phyloP scores from a whole-genome alignment of 2,113 vertebrate genomes.

The Tetrao urogallus region DNA sequence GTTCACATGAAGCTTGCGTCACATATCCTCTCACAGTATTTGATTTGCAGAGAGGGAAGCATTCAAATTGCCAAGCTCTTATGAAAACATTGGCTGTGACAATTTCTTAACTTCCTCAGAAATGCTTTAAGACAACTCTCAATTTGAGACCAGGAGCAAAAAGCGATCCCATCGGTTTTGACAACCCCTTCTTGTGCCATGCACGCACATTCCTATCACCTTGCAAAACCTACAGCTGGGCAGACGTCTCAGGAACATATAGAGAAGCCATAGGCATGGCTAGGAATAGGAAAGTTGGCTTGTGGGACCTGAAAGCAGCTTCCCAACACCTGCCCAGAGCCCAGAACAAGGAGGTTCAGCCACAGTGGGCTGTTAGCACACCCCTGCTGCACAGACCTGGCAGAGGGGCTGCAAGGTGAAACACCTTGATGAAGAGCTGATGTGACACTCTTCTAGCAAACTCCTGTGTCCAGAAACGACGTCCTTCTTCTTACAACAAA shows the following conservation, averaged over 20 bases:
- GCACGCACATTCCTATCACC: accelerated
- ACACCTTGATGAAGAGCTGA: background rate
- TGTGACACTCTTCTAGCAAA: background rate
- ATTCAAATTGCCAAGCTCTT: background rate
- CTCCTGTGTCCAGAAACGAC: background rate
- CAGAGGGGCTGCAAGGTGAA: background rate
- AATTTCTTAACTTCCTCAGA: background rate
- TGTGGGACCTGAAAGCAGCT: background rate
- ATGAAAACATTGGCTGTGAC: background rate
- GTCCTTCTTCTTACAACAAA: background rate
- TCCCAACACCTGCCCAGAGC: background rate
- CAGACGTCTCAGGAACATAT: background rate
- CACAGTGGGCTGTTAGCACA: background rate
- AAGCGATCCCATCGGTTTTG: background rate
- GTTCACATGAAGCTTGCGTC: background rate
- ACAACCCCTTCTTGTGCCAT: background rate
- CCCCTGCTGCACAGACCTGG: accelerated
- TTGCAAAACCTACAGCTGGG: background rate
- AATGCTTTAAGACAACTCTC: background rate
- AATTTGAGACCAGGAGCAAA: background rate
- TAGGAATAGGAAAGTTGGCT: accelerated
- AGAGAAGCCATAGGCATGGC: accelerated
- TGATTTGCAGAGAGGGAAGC: background rate
- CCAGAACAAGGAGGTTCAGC: background rate
- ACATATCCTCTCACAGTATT: background rate